Percentiles rank a stretch among this genome's conserved stretches.
Evolutionary conservation across 64 coral and sea anemone species (phyloP).

Genomic region (Anthopleura sola): DNA sequence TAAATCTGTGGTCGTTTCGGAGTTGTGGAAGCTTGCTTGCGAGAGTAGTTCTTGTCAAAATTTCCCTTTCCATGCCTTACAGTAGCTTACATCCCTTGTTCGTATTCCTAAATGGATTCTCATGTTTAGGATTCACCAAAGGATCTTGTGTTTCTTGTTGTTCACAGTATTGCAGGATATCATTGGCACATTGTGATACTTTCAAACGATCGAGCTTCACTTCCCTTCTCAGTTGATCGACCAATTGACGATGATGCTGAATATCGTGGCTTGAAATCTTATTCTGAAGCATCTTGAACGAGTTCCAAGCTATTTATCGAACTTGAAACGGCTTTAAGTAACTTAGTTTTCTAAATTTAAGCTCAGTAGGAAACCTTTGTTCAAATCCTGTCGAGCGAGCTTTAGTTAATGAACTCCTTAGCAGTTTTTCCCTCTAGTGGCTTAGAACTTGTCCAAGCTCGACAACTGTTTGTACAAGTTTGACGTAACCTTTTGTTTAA

Average conservation of each 20-base stretch:
- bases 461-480: neutral
- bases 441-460: neutral
- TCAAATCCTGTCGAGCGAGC: neutral
- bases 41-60: neutral
- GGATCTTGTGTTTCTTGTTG: constrained; percentile 47
- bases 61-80: neutral
- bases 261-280: constrained; percentile 44
- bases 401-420: neutral
- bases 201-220: constrained; percentile 32
- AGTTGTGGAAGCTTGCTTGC: too few relatives aligned
- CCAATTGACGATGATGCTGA: constrained; percentile 37
- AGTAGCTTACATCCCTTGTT: constrained; percentile 38
- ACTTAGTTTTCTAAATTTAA: neutral
- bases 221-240: constrained; percentile 59
- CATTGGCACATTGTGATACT: constrained; percentile 44
- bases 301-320: neutral
- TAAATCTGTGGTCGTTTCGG: too few relatives aligned
- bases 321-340: neutral
- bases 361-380: neutral
- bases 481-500: neutral
- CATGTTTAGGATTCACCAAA: constrained; percentile 38
- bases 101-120: constrained; percentile 42
- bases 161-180: constrained; percentile 52
- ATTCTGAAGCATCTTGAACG: neutral
- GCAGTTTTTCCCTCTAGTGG: too few relatives aligned